Evolutionary conservation across 2,797 vertebrate genomes (phyloP), one percentile per base, ranked within the genome.

Genomic region (Dipus sagitta): DNA sequence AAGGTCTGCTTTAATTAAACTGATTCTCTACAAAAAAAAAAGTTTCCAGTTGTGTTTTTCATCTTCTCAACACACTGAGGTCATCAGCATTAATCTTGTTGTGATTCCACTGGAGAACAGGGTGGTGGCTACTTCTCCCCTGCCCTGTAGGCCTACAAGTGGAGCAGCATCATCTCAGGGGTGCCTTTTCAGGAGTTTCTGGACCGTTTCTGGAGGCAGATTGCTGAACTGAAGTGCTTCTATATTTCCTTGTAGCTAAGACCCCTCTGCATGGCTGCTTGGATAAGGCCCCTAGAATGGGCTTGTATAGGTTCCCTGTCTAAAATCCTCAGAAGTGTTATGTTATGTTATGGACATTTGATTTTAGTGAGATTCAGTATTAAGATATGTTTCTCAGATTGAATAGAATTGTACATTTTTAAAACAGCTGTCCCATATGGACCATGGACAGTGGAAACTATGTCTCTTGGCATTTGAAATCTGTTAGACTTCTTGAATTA

Each of bases 401-500:
- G 79, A 68, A 58, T 62, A 28, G 26, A 83, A n/a, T 26, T 20
- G 52, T 71, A 54, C 88, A 67, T 91, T 77, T 5, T 93, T 86
- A 79, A 74, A 84, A 24, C 79, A 96, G 67, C 26, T 88, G 0
- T 93, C 88, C 82, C 1, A 23, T 90, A 0, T 0, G 60, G 86
- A 64, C 26, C 24, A 8, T 92, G 34, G 58, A 21, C 28, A 17
- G 77, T 82, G 15, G 60, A 91, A 24, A 72, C 64, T 65, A 67
- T 93, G 58, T 71, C 91, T 12, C 83, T 72, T 81, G 93, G 86
- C 84, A 88, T 52, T 79, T 88, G 15, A 17, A 77, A 32, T 52
- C 13, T 1, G 93, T 95, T 90, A 94, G 72, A 78, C 21, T 96
- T 93, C 93, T 62, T 88, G 64, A 96, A 87, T 88, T 72, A 80